These are phyloP conservation scores for Polypedilum pembai DNA, from an alignment of 1,140 invertebrate genomes.

Conservation along the genomic window DNA sequence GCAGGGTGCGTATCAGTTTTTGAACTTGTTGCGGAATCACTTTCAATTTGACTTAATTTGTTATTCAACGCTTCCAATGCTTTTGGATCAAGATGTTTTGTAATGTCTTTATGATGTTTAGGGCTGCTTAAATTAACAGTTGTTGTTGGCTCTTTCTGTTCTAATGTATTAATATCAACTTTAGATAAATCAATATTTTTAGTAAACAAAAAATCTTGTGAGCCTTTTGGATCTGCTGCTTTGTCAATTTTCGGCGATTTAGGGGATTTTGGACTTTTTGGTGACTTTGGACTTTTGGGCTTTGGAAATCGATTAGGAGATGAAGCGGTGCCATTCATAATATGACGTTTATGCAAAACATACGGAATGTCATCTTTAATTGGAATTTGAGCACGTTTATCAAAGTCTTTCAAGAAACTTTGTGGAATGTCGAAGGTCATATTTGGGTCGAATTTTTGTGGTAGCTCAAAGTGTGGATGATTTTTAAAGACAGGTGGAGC, in stretches of 20 bases:
- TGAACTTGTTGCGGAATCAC: slow-evolving; percentile 59
- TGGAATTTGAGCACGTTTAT: slow-evolving; percentile 43
- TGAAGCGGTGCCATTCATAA: slow-evolving; percentile 72
- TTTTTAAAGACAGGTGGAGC: slow-evolving; percentile 54
- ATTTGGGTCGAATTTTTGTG: slow-evolving; percentile 44
- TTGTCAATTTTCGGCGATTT: slow-evolving; percentile 46
- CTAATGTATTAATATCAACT: slow-evolving; percentile 58
- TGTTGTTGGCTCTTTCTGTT: slow-evolving; percentile 54
- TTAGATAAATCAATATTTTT: slow-evolving; percentile 64
- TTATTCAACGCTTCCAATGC: slow-evolving; percentile 58
- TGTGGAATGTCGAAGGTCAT: slow-evolving; percentile 49
- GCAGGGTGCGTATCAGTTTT: slow-evolving; percentile 58
- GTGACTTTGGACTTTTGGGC: slow-evolving; percentile 51
- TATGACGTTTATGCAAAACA: slow-evolving; percentile 69
- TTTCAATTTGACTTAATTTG: slow-evolving; percentile 64
- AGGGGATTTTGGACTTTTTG: slow-evolving; percentile 52
- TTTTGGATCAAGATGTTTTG: slow-evolving; percentile 55
- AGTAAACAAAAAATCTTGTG: slow-evolving; percentile 56
- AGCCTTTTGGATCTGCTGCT: slow-evolving; percentile 38
- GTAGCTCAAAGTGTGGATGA: slow-evolving; percentile 56
- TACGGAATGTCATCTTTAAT: slow-evolving; percentile 64
- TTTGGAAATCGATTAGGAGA: slow-evolving; percentile 50
- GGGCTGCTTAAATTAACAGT: slow-evolving; percentile 52
- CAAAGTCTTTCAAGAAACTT: slow-evolving; percentile 53
- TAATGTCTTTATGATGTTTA: slow-evolving; percentile 51